Evolutionary conservation across 1,140 invertebrate species (phyloP), one percentile per base, ranked within the genome.

Genomic region (Drosophila truncata): DNA sequence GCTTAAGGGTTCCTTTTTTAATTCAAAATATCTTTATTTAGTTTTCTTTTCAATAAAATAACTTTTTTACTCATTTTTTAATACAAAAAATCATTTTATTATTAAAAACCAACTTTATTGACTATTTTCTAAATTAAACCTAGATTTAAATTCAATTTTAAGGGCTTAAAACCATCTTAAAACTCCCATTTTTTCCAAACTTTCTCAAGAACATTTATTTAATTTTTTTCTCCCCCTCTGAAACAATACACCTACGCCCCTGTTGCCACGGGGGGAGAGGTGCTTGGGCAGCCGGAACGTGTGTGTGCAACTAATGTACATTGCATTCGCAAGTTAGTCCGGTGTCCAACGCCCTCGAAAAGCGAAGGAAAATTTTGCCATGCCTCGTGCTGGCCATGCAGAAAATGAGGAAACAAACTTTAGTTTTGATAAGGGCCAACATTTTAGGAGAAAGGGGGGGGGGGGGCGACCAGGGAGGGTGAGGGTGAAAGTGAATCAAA

Each of bases 401-500:
- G 29, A 64, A 64, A 64, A 60, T 64, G 35, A 64, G 61, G 54
- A 41, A 64, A 42, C 29, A 59, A 64, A 64, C 61, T 64, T 64
- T n/a, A 20, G 18, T 59, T 39, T 31, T 41, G 61, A 64, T 64
- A 64, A 59, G 61, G 20, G 27, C 35, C 52, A 41, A 27, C 52
- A 59, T 20, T 29, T 33, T 0, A 7, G 20, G n/a, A 6, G 25
- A 16, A 8, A 8, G 4, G 2, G 11, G 25, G 25, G 13, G 14
- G 4, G 2, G 11, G 9, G 18, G 11, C 8, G 41, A 6, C 16
- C 8, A 4, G 6, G 14, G 33, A 10, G 13, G 8, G 27, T 6
- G 29, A 10, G n/a, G 50, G 13, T 23, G 16, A 42, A 41, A 62
- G 60, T 62, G 47, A 23, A 18, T 11, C 42, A 33, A 27, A 49